Evolutionary conservation across 1,140 invertebrate genomes (phyloP).

Genomic region (Lutraria rhynchaena): DNA sequence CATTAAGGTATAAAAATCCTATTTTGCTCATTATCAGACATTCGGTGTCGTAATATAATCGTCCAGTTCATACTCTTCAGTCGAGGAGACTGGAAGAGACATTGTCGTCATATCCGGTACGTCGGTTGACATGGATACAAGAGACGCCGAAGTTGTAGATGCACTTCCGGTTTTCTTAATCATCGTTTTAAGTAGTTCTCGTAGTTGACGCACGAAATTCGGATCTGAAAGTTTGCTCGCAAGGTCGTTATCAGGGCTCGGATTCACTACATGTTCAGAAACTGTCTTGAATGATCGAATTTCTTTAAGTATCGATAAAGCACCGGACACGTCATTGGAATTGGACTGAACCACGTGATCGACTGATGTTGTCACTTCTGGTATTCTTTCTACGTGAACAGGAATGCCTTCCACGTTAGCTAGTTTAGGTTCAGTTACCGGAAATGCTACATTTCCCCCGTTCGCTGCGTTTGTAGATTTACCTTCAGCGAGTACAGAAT

Average conservation of each 20-base stretch:
- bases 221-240: conserved; percentile 14
- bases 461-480: not conserved
- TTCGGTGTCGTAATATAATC: conserved; percentile 13
- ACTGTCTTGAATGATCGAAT: not conserved
- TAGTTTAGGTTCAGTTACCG: not conserved
- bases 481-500: too few species aligned
- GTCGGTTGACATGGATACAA: not conserved
- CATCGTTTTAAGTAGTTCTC: not conserved
- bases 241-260: not conserved
- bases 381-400: not conserved
- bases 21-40: too few species aligned
- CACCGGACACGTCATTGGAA: not conserved
- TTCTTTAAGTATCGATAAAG: not conserved
- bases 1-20: too few species aligned
- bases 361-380: not conserved
- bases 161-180: not conserved
- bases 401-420: conserved; percentile 19
- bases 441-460: too few species aligned
- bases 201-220: not conserved
- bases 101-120: not conserved
- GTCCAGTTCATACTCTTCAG: conserved; percentile 11
- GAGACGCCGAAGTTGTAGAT: not conserved
- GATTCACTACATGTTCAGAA: not conserved
- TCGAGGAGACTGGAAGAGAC: not conserved
- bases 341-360: not conserved